Evolutionary conservation across 2,888 invertebrate genomes (phyloP).

Genomic region (Monoplex corrugatus): DNA sequence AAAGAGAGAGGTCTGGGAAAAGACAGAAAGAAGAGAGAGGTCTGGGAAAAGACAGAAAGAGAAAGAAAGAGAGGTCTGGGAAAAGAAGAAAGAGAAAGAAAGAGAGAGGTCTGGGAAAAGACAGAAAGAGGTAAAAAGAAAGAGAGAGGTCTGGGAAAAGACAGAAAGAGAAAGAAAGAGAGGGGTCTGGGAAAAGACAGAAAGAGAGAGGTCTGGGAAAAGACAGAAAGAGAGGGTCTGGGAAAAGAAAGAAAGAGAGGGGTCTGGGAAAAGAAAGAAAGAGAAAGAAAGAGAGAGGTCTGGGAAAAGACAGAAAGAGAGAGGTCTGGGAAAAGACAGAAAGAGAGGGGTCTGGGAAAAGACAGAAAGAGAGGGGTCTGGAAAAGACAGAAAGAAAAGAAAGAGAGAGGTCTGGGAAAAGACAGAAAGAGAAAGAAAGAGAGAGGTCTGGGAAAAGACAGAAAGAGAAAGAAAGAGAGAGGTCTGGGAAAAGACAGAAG

Average conservation of each 20-base stretch:
- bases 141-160: too few relatives aligned
- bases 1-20: too few relatives aligned
- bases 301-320: too few relatives aligned
- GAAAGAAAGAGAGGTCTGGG: constrained; percentile 3
- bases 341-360: too few relatives aligned
- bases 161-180: background rate
- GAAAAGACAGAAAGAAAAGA: too few relatives aligned
- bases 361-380: too few relatives aligned
- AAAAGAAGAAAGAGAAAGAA: background rate
- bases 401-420: too few relatives aligned
- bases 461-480: background rate
- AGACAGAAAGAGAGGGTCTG: background rate
- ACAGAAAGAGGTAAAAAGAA: too few relatives aligned
- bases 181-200: background rate
- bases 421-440: constrained; percentile 19
- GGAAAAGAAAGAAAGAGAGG: background rate
- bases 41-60: too few relatives aligned
- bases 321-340: too few relatives aligned
- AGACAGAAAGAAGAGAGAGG: background rate
- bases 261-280: background rate
- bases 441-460: background rate
- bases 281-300: too few relatives aligned
- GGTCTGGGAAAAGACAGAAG: background rate
- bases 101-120: too few relatives aligned
- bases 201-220: background rate